Percentiles rank a stretch among this genome's conserved stretches.
Evolutionary conservation across 2,113 vertebrate species (phyloP).

Genomic region (Podarcis muralis): DNA sequence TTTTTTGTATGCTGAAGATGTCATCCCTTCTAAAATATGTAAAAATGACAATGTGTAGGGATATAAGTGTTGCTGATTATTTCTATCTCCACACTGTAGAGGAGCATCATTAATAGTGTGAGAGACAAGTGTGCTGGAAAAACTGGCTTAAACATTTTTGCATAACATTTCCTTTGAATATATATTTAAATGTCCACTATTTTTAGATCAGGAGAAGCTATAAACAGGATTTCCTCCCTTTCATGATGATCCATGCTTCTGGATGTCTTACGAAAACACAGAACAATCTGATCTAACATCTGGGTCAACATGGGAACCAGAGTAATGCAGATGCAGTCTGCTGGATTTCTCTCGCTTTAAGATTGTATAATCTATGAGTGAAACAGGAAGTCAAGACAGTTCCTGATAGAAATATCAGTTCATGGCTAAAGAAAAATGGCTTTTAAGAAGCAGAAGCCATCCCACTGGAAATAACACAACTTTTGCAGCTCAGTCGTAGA

Average conservation of each 20-base stretch:
- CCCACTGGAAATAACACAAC: no score
- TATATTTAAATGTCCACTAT: fast-evolving
- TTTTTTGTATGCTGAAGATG: neutral
- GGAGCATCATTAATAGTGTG: neutral
- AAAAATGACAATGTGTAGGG: neutral
- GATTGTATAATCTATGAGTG: neutral
- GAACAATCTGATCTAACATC: neutral
- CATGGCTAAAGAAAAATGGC: no score
- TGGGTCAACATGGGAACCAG: neutral
- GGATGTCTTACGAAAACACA: neutral
- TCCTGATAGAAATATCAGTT: neutral
- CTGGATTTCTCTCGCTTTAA: neutral
- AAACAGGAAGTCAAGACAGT: no score
- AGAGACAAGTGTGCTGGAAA: fast-evolving
- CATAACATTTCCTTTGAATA: neutral
- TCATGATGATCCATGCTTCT: neutral
- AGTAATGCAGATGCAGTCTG: neutral
- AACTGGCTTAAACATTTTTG: neutral
- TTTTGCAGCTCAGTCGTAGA: no score
- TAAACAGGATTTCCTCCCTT: neutral
- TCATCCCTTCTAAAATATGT: neutral
- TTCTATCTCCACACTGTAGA: neutral
- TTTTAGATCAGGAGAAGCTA: neutral
- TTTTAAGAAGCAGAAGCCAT: no score
- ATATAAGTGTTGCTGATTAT: neutral